Conservation (phyloP, 1,140 invertebrate genomes). For the Halictus rubicundus region DNA sequence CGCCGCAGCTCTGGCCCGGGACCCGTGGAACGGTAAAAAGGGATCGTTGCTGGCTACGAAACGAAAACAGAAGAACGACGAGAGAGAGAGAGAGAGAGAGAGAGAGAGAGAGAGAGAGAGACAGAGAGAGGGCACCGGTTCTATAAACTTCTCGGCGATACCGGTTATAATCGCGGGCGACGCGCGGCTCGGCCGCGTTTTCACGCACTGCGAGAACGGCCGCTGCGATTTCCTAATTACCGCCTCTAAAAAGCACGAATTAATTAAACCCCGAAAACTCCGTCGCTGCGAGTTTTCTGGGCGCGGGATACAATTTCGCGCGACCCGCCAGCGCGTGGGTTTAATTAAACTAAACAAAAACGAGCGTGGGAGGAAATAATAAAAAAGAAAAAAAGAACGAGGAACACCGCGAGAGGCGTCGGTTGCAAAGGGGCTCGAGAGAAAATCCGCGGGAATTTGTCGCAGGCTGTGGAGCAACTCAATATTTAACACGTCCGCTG, state of each 20-base stretch:
- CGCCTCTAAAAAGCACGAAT: conserved; percentile 47
- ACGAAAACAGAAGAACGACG: conserved; percentile 13
- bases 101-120: too few species aligned
- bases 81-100: too few species aligned
- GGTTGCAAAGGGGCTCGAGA: background rate
- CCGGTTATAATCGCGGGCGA: conserved; percentile 27
- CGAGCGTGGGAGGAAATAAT: too few species aligned
- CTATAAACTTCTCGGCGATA: conserved; percentile 25
- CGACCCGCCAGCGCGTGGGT: conserved; percentile 8
- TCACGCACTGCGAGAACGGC: conserved; percentile 42
- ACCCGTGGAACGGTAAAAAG: background rate
- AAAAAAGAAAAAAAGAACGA: background rate
- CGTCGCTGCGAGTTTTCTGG: conserved; percentile 26
- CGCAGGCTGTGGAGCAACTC: background rate
- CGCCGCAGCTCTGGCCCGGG: too few species aligned
- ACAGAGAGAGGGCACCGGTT: too few species aligned
- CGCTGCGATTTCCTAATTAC: conserved; percentile 50
- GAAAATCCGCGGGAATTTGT: background rate
- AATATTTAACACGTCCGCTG: background rate
- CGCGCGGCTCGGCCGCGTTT: conserved; percentile 5
- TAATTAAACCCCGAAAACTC: conserved; percentile 45
- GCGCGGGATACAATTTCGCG: conserved; percentile 45
- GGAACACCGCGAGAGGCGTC: too few species aligned
- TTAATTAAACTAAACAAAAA: conserved; percentile 43
- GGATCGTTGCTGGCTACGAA: too few species aligned